Evolutionary conservation across 2,113 vertebrate species (phyloP).

Genomic region (Nerophis ophidion): DNA sequence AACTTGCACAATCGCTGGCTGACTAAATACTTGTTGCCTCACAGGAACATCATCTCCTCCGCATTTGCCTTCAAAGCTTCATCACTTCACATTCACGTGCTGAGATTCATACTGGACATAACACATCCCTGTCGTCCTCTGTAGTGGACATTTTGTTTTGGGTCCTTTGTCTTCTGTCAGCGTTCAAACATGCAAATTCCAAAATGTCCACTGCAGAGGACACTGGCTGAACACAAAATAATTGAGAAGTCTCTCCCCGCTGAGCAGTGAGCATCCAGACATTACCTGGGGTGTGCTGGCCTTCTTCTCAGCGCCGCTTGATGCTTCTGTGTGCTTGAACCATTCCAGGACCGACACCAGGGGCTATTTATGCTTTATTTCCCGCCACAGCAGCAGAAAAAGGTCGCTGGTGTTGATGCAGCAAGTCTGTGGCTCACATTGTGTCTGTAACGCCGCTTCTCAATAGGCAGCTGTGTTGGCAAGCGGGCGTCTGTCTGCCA

Average conservation of each 20-base stretch:
- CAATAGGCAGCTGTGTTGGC: conserved; percentile 78
- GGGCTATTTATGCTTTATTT: conserved; percentile 82
- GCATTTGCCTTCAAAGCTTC: no score
- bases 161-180: no score
- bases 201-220: no score
- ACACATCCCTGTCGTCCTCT: no score
- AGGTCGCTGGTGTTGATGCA: conserved; percentile 77
- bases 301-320: conserved; percentile 51
- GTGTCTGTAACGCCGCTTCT: conserved; percentile 70
- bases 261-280: conserved; percentile 10
- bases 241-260: background rate
- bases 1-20: no score
- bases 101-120: no score
- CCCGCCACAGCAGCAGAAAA: conserved; percentile 83
- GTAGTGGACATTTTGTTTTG: no score
- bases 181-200: no score
- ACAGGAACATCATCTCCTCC: no score
- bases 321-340: conserved; percentile 53
- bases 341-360: conserved; percentile 48
- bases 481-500: conserved; percentile 56
- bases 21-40: no score
- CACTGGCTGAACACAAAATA: no score
- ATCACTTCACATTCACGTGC: no score
- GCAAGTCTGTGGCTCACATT: conserved; percentile 82
- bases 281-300: conserved; percentile 25